These are phyloP conservation scores for Formica selysi DNA, from an alignment of 1,140 invertebrate genomes.

Conservation along the genomic window DNA sequence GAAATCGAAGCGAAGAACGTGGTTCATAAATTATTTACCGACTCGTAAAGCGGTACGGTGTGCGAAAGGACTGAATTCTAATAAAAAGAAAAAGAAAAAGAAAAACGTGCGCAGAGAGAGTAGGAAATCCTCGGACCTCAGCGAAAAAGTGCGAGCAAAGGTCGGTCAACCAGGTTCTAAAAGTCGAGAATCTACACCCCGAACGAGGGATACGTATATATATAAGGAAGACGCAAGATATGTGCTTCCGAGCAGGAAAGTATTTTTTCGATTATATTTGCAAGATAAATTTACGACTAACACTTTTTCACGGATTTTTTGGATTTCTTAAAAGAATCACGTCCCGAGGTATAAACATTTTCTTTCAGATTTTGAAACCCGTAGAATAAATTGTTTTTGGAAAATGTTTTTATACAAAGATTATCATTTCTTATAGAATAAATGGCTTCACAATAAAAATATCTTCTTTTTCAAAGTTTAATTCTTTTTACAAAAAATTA, in stretches of 20 bases:
- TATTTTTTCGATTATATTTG: slow-evolving; percentile 1
- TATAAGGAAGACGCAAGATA: slow-evolving; percentile 2
- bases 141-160: slow-evolving; percentile 44
- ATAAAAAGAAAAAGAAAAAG: not conserved
- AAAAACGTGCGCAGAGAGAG: slow-evolving; percentile 1
- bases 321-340: not conserved
- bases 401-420: not conserved
- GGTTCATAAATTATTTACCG: slow-evolving; percentile 82
- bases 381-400: not conserved
- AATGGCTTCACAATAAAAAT: not conserved
- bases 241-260: slow-evolving; percentile 5
- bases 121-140: slow-evolving; percentile 48
- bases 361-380: not conserved
- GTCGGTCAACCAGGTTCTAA: slow-evolving; percentile 20
- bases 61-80: slow-evolving; percentile 27
- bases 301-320: slow-evolving; percentile 10
- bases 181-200: slow-evolving; percentile 34
- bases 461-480: not conserved
- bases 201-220: slow-evolving; percentile 34
- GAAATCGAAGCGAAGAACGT: slow-evolving; percentile 72
- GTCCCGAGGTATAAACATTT: not conserved
- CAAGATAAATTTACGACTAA: slow-evolving; percentile 32
- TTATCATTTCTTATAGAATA: not conserved
- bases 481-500: not conserved
- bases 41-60: slow-evolving; percentile 48